phyloP scores from a whole-genome alignment of 2,113 vertebrate species.

The Onychostoma macrolepis region DNA sequence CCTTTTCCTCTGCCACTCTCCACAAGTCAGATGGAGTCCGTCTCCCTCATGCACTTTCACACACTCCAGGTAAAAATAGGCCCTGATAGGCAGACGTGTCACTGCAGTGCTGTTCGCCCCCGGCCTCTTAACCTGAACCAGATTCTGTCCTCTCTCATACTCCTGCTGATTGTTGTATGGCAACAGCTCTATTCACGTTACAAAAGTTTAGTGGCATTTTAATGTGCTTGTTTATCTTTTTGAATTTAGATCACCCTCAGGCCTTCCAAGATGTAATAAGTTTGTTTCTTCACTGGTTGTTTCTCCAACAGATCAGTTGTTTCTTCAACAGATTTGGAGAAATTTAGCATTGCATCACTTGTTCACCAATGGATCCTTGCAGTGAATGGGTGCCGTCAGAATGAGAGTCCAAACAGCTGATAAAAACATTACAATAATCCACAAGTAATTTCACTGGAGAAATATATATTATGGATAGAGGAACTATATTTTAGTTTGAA shows the following conservation, averaged over 20 bases:
- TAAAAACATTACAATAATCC: neutral
- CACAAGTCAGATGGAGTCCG: conserved; percentile 35
- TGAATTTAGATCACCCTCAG: neutral
- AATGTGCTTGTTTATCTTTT: neutral
- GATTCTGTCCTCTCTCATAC: neutral
- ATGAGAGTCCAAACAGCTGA: neutral
- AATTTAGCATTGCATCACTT: neutral
- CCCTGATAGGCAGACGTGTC: conserved; percentile 38
- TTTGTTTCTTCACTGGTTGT: neutral
- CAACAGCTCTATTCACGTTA: neutral
- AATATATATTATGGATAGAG: too few species aligned
- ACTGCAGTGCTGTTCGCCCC: neutral
- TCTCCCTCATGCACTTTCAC: conserved; percentile 45
- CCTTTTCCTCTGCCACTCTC: conserved; percentile 50
- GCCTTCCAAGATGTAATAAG: neutral
- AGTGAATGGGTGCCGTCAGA: neutral
- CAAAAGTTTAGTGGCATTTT: neutral
- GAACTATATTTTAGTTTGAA: too few species aligned
- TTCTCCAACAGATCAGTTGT: too few species aligned
- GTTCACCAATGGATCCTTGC: neutral
- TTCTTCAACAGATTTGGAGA: neutral
- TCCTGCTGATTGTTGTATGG: neutral
- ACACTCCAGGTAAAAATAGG: conserved; percentile 53
- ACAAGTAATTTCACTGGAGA: too few species aligned
- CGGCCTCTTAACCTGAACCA: neutral